Conservation (phyloP, 2,888 invertebrate genomes). For the Lasioglossum marginatum region DNA sequence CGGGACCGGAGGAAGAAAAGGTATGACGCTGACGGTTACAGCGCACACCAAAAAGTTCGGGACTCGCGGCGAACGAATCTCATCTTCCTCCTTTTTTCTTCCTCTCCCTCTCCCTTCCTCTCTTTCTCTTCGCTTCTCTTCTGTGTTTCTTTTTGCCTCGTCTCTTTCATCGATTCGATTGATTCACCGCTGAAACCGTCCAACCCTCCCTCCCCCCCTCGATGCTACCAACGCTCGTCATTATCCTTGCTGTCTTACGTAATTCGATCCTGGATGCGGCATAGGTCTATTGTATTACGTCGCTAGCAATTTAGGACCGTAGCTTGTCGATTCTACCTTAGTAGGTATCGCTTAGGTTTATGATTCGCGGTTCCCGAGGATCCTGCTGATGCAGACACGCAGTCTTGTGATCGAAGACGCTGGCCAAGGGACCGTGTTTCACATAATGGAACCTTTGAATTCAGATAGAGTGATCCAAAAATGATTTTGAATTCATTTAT, state of each 20-base stretch:
- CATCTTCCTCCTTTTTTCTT: conserved; percentile 6
- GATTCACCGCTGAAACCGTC: conserved; percentile 3
- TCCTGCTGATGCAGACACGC: neutral
- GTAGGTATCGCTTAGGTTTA: neutral
- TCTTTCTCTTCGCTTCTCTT: neutral
- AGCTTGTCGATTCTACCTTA: conserved; percentile 5
- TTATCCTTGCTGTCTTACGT: conserved; percentile 56
- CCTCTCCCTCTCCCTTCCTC: neutral
- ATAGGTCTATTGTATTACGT: conserved; percentile 41
- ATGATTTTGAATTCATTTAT: neutral
- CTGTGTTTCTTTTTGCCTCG: neutral
- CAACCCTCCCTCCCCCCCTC: neutral
- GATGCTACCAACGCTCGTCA: conserved; percentile 34
- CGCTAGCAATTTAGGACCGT: conserved; percentile 29
- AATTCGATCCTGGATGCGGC: conserved; percentile 45
- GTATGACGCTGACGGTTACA: conserved; percentile 64
- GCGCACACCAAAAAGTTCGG: conserved; percentile 51
- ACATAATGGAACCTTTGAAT: neutral
- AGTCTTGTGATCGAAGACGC: neutral
- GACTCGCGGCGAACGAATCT: conserved; percentile 24
- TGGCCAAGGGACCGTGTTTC: neutral
- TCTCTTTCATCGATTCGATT: conserved; percentile 34
- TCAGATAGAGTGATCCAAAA: neutral
- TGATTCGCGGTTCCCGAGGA: conserved; percentile 7
- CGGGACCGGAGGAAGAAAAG: conserved; percentile 43